These are phyloP conservation scores for Morone chrysops DNA, from an alignment of 2,113 vertebrate species.

Conservation along the genomic window DNA sequence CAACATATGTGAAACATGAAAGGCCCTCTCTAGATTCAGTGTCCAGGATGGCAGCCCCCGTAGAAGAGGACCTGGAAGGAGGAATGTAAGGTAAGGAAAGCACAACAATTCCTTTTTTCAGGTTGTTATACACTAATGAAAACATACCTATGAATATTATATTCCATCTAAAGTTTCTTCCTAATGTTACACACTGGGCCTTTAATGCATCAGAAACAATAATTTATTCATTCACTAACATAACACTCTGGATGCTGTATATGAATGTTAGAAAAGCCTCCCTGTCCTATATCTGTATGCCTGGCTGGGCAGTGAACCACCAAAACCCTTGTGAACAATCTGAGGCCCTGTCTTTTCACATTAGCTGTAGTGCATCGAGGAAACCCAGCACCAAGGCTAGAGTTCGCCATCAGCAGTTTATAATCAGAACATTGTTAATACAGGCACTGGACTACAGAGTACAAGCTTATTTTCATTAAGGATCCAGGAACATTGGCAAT, in stretches of 20 bases:
- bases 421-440: constrained; percentile 37
- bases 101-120: too few species aligned
- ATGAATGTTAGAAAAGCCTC: not conserved
- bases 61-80: too few species aligned
- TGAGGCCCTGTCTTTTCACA: constrained; percentile 44
- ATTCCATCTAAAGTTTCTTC: too few species aligned
- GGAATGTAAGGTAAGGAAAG: too few species aligned
- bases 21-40: too few species aligned
- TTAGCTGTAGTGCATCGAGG: constrained; percentile 30
- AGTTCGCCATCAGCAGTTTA: constrained; percentile 38
- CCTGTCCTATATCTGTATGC: constrained; percentile 30
- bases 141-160: too few species aligned
- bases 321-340: constrained; percentile 37
- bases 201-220: not conserved
- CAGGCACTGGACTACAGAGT: not conserved
- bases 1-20: too few species aligned
- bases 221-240: constrained; percentile 19
- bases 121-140: too few species aligned
- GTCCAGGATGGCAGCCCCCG: too few species aligned
- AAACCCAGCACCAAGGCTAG: constrained; percentile 31
- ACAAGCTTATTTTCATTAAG: constrained; percentile 42
- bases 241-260: constrained; percentile 7
- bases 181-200: too few species aligned
- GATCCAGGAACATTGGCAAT: constrained; percentile 2
- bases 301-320: constrained; percentile 28